Evolutionary conservation across 2,113 vertebrate species (phyloP), one percentile per base, ranked within the genome.

Genomic region (Lampris megalopsis): DNA sequence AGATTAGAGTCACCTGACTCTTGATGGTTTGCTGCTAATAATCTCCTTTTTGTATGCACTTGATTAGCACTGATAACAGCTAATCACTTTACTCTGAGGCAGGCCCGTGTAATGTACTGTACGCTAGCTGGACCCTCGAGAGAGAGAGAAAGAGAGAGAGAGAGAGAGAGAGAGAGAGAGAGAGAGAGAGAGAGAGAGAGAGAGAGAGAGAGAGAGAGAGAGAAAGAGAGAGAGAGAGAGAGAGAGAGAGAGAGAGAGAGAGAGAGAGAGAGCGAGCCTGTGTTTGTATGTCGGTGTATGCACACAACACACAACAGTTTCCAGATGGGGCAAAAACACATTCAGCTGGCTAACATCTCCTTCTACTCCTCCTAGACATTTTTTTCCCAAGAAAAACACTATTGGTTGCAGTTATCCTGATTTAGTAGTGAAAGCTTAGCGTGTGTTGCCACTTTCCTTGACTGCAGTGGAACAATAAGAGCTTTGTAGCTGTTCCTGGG

Each of bases 391-490:
- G 45, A 40, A 68, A 72, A 69, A 77, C 77, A 48, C 60, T 79
- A 68, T 71, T 66, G n/a, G 79, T 81, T 85, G 69, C 70, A 90
- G 73, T 82, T 71, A 73, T 75, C 81, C 77, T 84, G 80, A 83
- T 92, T 92, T 80, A 69, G 63, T 81, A 80, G 72, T 73, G 75
- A 81, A 82, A 70, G 63, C 67, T 71, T 92, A 88, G 89, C 85
- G 68, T 92, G 87, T 77, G 54, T 83, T 85, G 71, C 73, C 64
- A 86, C 84, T 91, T 90, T 93, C 81, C 88, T 73, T 75, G 76
- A 88, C 83, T 91, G 82, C 42, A 83, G 74, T 58, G 77, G 73
- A 94, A 94, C 91, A 94, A 93, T 94, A 90, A 88, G 63, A 80
- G 79, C 92, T 92, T 93, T 92, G 92, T 93, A 75, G 83, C 68